phyloP scores from a whole-genome alignment of 2,113 vertebrate species.

The Pontoporia blainvillei region DNA sequence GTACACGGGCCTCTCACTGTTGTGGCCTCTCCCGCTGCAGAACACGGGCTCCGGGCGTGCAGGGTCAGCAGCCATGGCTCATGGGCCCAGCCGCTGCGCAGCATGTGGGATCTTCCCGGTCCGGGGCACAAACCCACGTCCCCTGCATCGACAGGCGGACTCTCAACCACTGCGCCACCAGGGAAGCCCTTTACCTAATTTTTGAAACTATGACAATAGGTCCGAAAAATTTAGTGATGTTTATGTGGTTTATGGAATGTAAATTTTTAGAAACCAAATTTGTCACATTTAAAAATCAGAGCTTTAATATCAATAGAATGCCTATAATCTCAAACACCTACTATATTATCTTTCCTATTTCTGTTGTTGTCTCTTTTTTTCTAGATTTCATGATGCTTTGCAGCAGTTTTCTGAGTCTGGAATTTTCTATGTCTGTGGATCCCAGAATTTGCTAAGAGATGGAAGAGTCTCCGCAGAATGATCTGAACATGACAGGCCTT shows the following conservation, averaged over 20 bases:
- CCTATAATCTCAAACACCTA: background rate
- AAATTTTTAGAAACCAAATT: background rate
- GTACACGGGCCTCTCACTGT: no score
- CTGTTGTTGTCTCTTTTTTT: background rate
- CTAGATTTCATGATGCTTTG: slow-evolving; percentile 64
- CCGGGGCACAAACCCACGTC: no score
- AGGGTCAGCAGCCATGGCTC: no score
- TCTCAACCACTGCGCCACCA: no score
- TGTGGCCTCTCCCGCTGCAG: no score
- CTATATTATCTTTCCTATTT: background rate
- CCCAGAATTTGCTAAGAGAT: slow-evolving; percentile 68
- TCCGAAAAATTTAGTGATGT: background rate
- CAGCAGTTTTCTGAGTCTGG: slow-evolving; percentile 2
- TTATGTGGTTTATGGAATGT: background rate
- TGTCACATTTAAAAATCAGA: background rate
- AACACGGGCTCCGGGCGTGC: no score
- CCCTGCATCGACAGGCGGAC: no score
- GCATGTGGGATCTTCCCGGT: no score
- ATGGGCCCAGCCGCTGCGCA: no score
- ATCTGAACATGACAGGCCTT: background rate
- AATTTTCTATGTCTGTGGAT: background rate
- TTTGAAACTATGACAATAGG: background rate
- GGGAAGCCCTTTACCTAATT: background rate
- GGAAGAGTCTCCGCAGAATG: slow-evolving; percentile 68
- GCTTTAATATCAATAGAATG: background rate